Evolutionary conservation across 2,797 vertebrate genomes (phyloP), one percentile per base, ranked within the genome.

Genomic region (Ciconia nigra): DNA sequence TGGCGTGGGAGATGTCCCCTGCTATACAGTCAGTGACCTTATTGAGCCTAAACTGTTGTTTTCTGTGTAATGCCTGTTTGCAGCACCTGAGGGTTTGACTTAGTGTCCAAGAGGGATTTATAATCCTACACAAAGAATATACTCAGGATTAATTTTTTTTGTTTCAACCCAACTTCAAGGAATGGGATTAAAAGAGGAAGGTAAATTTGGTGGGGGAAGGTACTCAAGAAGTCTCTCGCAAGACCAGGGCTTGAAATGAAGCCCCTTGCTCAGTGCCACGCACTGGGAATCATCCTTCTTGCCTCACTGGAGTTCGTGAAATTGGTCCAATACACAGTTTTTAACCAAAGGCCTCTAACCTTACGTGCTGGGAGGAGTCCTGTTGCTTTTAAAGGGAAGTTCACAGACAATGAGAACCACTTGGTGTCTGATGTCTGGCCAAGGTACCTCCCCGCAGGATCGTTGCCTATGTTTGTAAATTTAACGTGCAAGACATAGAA

Each of bases 331-430:
- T 4, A 35, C 9, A 33, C 3, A 35, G n/a, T 33, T 94, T 87
- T 92, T 71, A 85, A 90, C 59, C 66, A 87, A 89, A 82, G 33
- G 14, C 29, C 19, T 92, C 46, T 57, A 94, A 65, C 71, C 19
- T 80, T 80, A 58, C 0, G 0, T 54, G 12, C 52, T 63, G 35
- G n/a, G 83, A 82, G 55, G 33, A 66, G 52, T 63, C 31, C 20
- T 18, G 7, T 61, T 90, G 63, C 55, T 96, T 94, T 93, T 66
- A 18, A 82, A 92, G 81, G 91, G 90, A 96, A 93, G 90, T 89
- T 89, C 61, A 81, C 57, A 93, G 90, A 93, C 93, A 96, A 89
- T 96, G 86, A 81, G 74, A 94, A 92, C 59, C 5, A 2, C 39
- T 78, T 17, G 25, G 12, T 62, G 78, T 94, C 84, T 96, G 83